Percentiles rank a stretch among this genome's conserved stretches.
phyloP scores from a whole-genome alignment of 2,888 invertebrate genomes.

The Pseudanteris insignis region DNA sequence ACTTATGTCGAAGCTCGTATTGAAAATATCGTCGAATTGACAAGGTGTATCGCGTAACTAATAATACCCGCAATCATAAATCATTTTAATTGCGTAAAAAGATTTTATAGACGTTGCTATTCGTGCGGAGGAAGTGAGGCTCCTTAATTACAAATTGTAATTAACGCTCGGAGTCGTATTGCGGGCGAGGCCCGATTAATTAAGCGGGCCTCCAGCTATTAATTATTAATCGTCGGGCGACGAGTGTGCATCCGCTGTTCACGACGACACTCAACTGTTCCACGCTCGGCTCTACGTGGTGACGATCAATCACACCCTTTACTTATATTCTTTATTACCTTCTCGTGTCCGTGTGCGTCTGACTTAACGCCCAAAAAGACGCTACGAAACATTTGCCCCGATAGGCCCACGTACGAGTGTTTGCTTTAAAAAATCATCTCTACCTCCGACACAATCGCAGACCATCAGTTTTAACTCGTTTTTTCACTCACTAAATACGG shows the following conservation, averaged over 20 bases:
- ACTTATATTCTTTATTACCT: constrained; percentile 27
- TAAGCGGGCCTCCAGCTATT: constrained; percentile 59
- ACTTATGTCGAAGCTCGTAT: too few relatives aligned
- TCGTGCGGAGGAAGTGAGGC: constrained; percentile 51
- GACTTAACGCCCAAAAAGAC: constrained; percentile 25
- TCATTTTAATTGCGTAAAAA: constrained; percentile 61
- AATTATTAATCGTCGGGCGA: constrained; percentile 61
- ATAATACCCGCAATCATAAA: constrained; percentile 62
- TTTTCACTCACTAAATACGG: too few relatives aligned
- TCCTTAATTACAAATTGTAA: constrained; percentile 66
- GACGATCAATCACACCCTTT: constrained; percentile 44
- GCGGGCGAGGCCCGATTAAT: constrained; percentile 59
- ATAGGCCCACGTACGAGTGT: constrained; percentile 21
- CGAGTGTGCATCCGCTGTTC: constrained; percentile 55
- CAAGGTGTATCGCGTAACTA: too few relatives aligned
- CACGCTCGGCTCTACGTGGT: constrained; percentile 18
- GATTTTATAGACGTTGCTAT: constrained; percentile 33
- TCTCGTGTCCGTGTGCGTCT: constrained; percentile 21
- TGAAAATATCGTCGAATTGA: too few relatives aligned
- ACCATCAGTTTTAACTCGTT: too few relatives aligned
- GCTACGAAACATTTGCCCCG: constrained; percentile 13
- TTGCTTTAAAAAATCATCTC: constrained; percentile 20
- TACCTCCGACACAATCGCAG: constrained; percentile 17
- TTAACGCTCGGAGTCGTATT: constrained; percentile 56
- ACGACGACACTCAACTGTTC: constrained; percentile 50